Evolutionary conservation across 1,140 invertebrate species (phyloP).

Genomic region (Pentalonia nigronervosa): DNA sequence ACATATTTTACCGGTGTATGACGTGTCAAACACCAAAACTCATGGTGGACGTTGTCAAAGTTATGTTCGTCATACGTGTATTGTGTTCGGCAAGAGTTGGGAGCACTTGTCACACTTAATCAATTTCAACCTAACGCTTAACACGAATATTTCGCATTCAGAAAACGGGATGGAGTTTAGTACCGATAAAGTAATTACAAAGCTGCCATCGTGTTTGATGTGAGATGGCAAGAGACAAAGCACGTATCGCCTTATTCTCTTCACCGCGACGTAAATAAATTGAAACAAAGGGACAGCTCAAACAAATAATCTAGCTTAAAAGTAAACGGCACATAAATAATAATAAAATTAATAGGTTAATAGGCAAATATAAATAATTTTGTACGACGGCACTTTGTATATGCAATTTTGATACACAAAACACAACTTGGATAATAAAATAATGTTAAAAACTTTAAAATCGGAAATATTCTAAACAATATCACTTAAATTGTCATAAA

Average conservation of each 20-base stretch:
- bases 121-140: slow-evolving; percentile 4
- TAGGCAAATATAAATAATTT: neutral
- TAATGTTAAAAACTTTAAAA: neutral
- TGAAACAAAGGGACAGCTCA: neutral
- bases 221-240: neutral
- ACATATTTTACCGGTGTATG: neutral
- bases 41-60: neutral
- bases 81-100: neutral
- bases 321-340: neutral
- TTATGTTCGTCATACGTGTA: neutral
- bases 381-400: neutral
- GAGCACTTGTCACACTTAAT: neutral
- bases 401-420: neutral
- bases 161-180: slow-evolving; percentile 3
- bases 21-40: neutral
- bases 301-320: neutral
- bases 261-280: neutral
- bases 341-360: neutral
- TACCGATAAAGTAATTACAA: slow-evolving; percentile 11
- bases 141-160: neutral
- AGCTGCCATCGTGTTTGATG: slow-evolving; percentile 3
- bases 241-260: neutral
- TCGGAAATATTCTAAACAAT: neutral
- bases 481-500: neutral
- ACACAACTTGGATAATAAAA: neutral